A percentile compares a stretch with the other conserved stretches of the same genome.
These are phyloP conservation scores for Chloroceryle amazona DNA, from an alignment of 2,797 vertebrate genomes.

Conservation along the genomic window DNA sequence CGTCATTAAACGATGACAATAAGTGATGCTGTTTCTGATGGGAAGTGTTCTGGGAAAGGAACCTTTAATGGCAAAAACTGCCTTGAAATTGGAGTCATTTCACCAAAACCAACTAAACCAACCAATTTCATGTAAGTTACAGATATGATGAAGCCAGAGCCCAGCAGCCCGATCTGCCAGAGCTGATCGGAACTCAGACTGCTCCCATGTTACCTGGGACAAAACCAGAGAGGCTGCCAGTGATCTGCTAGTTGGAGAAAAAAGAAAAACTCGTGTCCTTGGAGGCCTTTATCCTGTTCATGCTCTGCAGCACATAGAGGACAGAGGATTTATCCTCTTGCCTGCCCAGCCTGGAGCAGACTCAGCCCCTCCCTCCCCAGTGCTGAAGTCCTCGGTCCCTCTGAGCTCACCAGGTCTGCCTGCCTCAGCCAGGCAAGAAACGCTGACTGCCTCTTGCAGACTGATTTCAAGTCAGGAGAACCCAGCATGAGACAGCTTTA, in stretches of 20 bases:
- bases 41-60: background rate
- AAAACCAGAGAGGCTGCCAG: background rate
- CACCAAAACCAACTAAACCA: background rate
- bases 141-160: background rate
- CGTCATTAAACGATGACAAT: background rate
- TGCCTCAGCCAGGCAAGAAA: background rate
- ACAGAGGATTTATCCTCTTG: rapidly evolving
- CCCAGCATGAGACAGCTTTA: background rate
- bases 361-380: background rate
- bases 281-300: background rate
- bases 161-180: rapidly evolving
- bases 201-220: background rate
- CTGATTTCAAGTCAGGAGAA: background rate
- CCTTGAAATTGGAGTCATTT: background rate
- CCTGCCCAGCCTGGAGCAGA: background rate
- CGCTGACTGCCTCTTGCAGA: background rate
- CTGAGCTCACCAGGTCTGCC: rapidly evolving
- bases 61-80: constrained; percentile 3
- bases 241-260: background rate
- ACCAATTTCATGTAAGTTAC: background rate
- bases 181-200: rapidly evolving
- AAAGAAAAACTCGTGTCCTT: background rate
- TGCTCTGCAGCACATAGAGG: background rate
- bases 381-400: rapidly evolving
- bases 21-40: background rate